Base-by-base conservation (phyloP, 64 coral and sea anemone genomes). In the Montipora cactus region DNA sequence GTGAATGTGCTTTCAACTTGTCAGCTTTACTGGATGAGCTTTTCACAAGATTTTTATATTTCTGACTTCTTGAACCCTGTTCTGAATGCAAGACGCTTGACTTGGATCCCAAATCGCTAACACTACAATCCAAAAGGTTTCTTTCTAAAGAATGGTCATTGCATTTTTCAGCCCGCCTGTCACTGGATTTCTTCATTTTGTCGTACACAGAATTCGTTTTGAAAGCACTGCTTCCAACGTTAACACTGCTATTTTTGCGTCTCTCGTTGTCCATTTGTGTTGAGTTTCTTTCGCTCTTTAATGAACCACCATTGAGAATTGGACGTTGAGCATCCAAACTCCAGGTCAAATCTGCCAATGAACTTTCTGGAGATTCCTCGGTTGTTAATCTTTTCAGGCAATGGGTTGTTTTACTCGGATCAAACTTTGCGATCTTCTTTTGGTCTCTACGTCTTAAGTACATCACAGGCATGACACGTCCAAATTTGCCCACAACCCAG, bases 401-500 rank as follows among this genome's bases (percentile, higher is more conserved):
- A 71, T 99, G 98, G 47, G 91, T 90, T 87, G 98, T 96, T 74
- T 95, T 96, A 77, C 95, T 94, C 1, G 95, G 98, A 66, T 99
- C 98, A 80, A 99, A 96, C 81, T 90, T 99, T 7, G 85, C 75
- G 48, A 99, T 85, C 72, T 99, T 99, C 81, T 67, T 94, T 15
- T 87, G 84, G 70, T 92, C 92, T 59, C 72, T 94, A n/a, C 83
- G 71, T 46, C 98, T 89, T 16, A 99, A 87, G 59, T 92, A 95
- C 20, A 99, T 74, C 87, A 99, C 68, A 5, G 98, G 98, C 9
- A 99, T 68, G 57, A 81, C 98, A 58, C 98, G 90, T 22, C 92
- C 95, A 76, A 99, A 99, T 78, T 96, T 99, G 21, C 98, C 93
- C 16, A 99, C 95, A 49, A 99, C 98, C 98, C 98, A 99, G 85